Evolutionary conservation across 1,140 invertebrate genomes (phyloP).

Genomic region (Plodia interpunctella): DNA sequence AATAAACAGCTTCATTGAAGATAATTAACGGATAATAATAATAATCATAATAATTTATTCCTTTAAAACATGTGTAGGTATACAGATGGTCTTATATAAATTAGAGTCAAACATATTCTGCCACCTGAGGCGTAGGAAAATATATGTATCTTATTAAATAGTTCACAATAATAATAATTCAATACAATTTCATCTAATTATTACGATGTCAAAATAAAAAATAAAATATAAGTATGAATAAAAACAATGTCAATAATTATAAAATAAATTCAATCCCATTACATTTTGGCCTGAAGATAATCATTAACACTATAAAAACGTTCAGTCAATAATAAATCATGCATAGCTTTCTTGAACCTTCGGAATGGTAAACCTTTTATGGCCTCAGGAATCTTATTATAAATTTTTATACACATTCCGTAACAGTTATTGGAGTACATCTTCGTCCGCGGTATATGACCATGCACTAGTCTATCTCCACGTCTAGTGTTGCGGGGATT

Average conservation of each 20-base stretch:
- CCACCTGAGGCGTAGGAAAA: no score
- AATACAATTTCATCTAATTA: no score
- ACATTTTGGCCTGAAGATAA: neutral
- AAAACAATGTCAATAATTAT: no score
- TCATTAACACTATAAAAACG: neutral
- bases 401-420: constrained; percentile 11
- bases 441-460: neutral
- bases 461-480: constrained; percentile 4
- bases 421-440: constrained; percentile 8
- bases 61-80: no score
- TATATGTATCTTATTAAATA: no score
- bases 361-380: neutral
- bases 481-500: neutral
- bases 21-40: no score
- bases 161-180: no score
- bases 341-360: neutral
- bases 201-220: neutral
- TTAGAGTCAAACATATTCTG: no score
- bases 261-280: no score
- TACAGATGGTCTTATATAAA: no score
- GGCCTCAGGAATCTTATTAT: constrained; percentile 9
- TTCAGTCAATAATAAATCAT: neutral
- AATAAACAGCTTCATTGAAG: no score
- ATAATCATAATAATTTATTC: no score
- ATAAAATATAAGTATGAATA: neutral